Conservation (phyloP, 1,140 invertebrate genomes). For the Parasteatoda tepidariorum region DNA sequence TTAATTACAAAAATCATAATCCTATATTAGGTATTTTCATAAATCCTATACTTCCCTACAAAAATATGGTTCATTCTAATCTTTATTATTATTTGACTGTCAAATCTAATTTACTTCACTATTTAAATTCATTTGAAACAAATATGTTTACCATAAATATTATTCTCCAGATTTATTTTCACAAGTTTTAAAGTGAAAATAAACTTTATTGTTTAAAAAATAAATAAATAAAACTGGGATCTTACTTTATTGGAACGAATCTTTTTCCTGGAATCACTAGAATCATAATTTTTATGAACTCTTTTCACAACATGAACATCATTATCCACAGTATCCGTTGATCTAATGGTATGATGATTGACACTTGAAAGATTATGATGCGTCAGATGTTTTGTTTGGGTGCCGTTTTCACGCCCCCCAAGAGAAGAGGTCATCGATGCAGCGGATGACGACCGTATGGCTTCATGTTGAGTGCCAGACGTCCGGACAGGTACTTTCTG, state of each 20-base stretch:
- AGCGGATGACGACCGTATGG: slow-evolving; percentile 4
- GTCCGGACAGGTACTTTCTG: slow-evolving; percentile 65
- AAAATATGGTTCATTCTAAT: too few relatives aligned
- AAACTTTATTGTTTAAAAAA: too few relatives aligned
- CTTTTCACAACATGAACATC: slow-evolving; percentile 38
- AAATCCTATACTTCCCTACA: too few relatives aligned
- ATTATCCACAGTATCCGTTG: slow-evolving; percentile 18
- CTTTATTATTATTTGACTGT: too few relatives aligned
- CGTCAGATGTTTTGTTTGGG: background rate
- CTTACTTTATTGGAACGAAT: slow-evolving; percentile 29
- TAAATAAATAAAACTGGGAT: background rate
- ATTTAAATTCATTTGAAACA: too few relatives aligned
- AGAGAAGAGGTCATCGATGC: slow-evolving; percentile 27
- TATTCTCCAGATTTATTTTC: too few relatives aligned
- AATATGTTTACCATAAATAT: too few relatives aligned
- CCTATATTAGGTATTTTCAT: too few relatives aligned
- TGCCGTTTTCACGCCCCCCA: slow-evolving; percentile 1
- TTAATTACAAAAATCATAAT: too few relatives aligned
- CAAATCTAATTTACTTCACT: too few relatives aligned
- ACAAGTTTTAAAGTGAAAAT: too few relatives aligned
- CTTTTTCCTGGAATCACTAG: slow-evolving; percentile 28
- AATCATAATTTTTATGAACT: slow-evolving; percentile 6
- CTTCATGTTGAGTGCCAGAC: slow-evolving; percentile 35
- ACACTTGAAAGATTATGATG: background rate
- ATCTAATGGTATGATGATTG: background rate